Evolutionary conservation across 2,888 invertebrate genomes (phyloP).

Genomic region (Alcis repandata): DNA sequence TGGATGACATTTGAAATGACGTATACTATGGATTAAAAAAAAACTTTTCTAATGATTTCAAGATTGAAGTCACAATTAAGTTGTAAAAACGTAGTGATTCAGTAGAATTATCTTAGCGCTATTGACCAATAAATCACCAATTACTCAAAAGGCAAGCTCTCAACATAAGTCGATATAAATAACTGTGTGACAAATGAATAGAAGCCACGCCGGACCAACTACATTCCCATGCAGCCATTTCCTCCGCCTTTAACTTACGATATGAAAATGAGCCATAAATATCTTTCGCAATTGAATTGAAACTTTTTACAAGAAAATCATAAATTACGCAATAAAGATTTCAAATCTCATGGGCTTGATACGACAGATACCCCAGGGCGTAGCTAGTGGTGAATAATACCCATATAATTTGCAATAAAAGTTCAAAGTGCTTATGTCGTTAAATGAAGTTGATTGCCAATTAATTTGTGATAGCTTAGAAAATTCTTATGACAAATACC

Average conservation of each 20-base stretch:
- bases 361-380: too few species aligned
- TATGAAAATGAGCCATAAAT: not conserved
- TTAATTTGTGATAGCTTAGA: not conserved
- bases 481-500: not conserved
- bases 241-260: constrained; percentile 5
- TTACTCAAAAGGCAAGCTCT: not conserved
- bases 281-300: not conserved
- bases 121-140: constrained; percentile 5
- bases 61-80: too few species aligned
- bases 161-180: constrained; percentile 6
- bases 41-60: too few species aligned
- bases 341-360: too few species aligned
- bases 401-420: too few species aligned
- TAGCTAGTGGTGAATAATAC: too few species aligned
- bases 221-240: constrained; percentile 18
- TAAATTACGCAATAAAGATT: not conserved
- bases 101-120: too few species aligned
- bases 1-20: too few species aligned
- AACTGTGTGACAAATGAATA: constrained; percentile 37
- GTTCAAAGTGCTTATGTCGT: not conserved
- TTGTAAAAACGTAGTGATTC: too few species aligned
- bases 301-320: not conserved
- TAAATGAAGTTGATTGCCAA: not conserved
- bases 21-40: too few species aligned
- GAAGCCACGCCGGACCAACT: constrained; percentile 9